A percentile compares a stretch with the other conserved stretches of the same genome.
Conservation (phyloP, 2,113 vertebrate species). For the Megaptera novaeangliae region DNA sequence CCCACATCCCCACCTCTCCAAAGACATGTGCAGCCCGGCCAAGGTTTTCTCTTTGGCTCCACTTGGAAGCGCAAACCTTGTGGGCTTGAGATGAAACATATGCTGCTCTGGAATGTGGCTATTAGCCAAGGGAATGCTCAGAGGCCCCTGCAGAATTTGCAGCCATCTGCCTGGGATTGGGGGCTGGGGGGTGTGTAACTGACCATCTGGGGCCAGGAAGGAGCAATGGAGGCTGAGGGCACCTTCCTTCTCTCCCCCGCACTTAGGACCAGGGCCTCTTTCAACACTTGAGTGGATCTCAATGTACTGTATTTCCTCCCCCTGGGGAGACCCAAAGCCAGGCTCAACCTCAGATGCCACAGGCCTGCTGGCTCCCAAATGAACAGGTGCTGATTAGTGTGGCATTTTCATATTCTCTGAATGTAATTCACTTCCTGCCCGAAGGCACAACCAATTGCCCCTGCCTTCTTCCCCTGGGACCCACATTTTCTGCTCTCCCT, state of each 20-base stretch:
- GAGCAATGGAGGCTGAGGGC: not conserved
- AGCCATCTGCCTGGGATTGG: conserved; percentile 53
- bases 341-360: not conserved
- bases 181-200: not conserved
- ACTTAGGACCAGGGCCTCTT: not conserved
- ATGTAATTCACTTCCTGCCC: conserved; percentile 57
- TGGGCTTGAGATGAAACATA: conserved; percentile 77
- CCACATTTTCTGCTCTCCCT: not conserved
- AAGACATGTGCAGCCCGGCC: conserved; percentile 61
- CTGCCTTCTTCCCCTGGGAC: not conserved
- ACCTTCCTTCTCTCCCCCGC: not conserved
- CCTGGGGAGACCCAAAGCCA: not conserved
- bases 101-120: conserved; percentile 72
- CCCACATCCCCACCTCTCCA: conserved; percentile 29
- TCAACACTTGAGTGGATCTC: not conserved
- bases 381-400: conserved; percentile 60
- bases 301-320: not conserved
- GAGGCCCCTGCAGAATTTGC: conserved; percentile 57
- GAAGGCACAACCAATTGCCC: not conserved
- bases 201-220: conserved; percentile 24
- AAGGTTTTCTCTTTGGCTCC: conserved; percentile 68
- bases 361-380: not conserved
- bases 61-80: conserved; percentile 69
- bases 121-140: conserved; percentile 58
- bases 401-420: conserved; percentile 50